phyloP scores from a whole-genome alignment of 1,140 invertebrate genomes.

The Lutraria rhynchaena region DNA sequence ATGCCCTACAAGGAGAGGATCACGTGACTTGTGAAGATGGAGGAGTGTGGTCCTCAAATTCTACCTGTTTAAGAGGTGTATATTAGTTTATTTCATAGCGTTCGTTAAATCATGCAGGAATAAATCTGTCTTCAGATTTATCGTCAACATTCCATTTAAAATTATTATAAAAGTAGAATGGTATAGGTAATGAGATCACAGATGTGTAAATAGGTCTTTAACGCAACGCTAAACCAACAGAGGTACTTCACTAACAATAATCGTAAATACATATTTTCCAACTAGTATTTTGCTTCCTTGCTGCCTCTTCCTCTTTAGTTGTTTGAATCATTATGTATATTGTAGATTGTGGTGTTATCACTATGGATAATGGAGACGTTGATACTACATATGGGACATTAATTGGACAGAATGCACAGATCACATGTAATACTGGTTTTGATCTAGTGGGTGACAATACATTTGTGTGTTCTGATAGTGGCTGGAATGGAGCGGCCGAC shows the following conservation, averaged over 20 bases:
- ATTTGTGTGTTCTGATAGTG: background rate
- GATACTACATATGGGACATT: slow-evolving; percentile 15
- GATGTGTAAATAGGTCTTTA: too few relatives aligned
- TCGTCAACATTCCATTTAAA: too few relatives aligned
- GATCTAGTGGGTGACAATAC: background rate
- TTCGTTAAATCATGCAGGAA: too few relatives aligned
- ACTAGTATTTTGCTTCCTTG: too few relatives aligned
- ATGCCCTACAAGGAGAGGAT: background rate
- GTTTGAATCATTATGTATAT: slow-evolving; percentile 4
- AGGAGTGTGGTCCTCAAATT: background rate
- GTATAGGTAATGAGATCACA: too few relatives aligned
- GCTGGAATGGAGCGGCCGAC: background rate
- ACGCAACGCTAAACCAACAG: too few relatives aligned
- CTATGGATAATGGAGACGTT: background rate
- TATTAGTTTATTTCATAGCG: too few relatives aligned
- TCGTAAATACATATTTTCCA: too few relatives aligned
- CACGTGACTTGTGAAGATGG: background rate
- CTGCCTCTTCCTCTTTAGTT: too few relatives aligned
- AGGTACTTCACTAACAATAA: too few relatives aligned
- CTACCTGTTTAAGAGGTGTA: slow-evolving; percentile 14
- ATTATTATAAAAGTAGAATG: too few relatives aligned
- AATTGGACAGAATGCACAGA: background rate
- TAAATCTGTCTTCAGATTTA: too few relatives aligned
- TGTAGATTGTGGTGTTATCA: slow-evolving; percentile 27
- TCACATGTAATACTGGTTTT: slow-evolving; percentile 20